A percentile compares a stretch with the other conserved stretches of the same genome.
phyloP scores from a whole-genome alignment of 2,113 vertebrate genomes.

The Mugil cephalus region DNA sequence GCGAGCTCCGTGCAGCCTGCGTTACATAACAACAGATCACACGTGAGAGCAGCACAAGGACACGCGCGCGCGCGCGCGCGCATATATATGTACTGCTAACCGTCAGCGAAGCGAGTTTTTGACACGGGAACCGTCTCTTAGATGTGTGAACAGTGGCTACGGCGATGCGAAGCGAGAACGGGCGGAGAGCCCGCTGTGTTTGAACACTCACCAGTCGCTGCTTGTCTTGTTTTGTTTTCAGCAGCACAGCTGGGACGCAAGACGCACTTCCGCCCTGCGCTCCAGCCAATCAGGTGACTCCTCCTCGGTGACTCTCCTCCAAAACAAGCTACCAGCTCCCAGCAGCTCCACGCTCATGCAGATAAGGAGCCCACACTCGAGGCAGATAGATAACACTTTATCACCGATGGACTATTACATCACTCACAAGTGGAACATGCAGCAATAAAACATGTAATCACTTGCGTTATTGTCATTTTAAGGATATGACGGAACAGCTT shows the following conservation, averaged over 20 bases:
- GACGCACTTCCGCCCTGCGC: conserved; percentile 75
- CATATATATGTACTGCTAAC: not conserved
- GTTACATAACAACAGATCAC: conserved; percentile 74
- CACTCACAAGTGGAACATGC: too few relatives aligned
- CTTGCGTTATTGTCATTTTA: too few relatives aligned
- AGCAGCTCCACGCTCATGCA: not conserved
- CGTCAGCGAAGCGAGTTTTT: not conserved
- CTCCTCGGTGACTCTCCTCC: conserved; percentile 22
- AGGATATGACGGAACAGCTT: too few relatives aligned
- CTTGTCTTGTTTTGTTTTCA: conserved; percentile 83
- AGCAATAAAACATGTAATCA: too few relatives aligned
- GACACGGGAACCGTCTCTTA: not conserved
- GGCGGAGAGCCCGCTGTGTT: not conserved
- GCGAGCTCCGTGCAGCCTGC: conserved; percentile 47
- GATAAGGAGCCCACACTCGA: conserved; percentile 3
- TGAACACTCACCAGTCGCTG: conserved; percentile 82
- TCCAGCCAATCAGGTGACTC: conserved; percentile 61
- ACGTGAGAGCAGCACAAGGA: conserved; percentile 62
- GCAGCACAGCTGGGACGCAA: conserved; percentile 74
- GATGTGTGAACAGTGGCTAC: not conserved
- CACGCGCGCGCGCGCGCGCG: conserved; percentile 37
- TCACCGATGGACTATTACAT: too few relatives aligned
- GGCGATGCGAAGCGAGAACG: not conserved
- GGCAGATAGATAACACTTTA: conserved; percentile 29
- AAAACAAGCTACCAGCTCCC: conserved; percentile 19